Percentiles rank a stretch among this genome's conserved stretches.
Conservation (phyloP, 1,140 invertebrate genomes). For the Drosophila asahinai region DNA sequence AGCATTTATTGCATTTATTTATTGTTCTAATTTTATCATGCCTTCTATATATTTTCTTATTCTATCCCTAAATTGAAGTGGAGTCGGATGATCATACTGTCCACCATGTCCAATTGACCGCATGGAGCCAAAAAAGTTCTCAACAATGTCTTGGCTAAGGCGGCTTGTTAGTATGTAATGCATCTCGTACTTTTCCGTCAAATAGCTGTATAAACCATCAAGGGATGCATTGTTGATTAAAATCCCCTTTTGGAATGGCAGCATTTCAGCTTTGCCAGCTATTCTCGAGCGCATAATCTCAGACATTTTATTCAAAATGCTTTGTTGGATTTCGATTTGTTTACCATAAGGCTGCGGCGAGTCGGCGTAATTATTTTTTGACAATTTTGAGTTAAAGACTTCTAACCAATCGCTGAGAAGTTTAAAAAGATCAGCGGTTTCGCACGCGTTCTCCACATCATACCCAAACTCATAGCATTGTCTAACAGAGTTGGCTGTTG, state of each 20-base stretch:
- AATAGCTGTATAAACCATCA: background rate
- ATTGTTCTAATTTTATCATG: slow-evolving; percentile 1
- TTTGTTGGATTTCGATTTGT: background rate
- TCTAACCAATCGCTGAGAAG: background rate
- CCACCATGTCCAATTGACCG: slow-evolving; percentile 1
- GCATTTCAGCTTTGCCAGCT: background rate
- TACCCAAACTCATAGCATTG: background rate
- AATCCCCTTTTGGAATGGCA: slow-evolving; percentile 1
- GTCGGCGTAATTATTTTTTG: background rate
- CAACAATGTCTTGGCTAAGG: background rate
- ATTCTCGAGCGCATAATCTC: background rate
- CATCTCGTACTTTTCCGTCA: background rate
- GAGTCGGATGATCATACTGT: slow-evolving; percentile 8
- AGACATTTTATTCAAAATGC: background rate
- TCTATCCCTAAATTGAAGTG: slow-evolving; percentile 1
- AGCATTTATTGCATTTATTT: background rate
- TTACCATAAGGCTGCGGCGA: background rate
- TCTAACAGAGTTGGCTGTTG: background rate
- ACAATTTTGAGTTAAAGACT: background rate
- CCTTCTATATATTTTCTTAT: slow-evolving; percentile 5
- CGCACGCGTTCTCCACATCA: background rate
- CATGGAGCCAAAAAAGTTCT: background rate
- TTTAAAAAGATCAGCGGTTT: background rate
- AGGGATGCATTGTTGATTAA: slow-evolving; percentile 2
- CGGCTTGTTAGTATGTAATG: background rate